A percentile compares a stretch with the other conserved stretches of the same genome.
Conservation (phyloP, 1,140 invertebrate species). For the Drosophila novamexicana region DNA sequence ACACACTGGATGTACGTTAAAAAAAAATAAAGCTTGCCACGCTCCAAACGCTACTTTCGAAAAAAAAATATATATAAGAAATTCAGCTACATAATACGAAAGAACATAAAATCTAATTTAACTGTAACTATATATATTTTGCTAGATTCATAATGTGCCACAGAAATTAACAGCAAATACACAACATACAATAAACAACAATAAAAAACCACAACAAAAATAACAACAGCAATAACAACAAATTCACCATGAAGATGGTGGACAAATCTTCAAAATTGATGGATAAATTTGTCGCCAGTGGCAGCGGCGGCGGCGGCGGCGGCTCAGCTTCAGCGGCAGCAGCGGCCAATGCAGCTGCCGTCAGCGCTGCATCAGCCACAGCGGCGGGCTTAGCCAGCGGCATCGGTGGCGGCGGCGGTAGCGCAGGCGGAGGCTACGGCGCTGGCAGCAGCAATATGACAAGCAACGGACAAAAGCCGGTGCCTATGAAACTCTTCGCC, state of each 20-base stretch:
- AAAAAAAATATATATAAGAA: neutral
- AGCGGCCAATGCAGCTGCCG: slow-evolving; percentile 37
- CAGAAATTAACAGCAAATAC: slow-evolving; percentile 46
- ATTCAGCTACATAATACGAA: slow-evolving; percentile 25
- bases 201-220: slow-evolving; percentile 14
- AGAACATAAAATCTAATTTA: slow-evolving; percentile 23
- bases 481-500: slow-evolving; percentile 98
- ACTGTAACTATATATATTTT: slow-evolving; percentile 11
- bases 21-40: slow-evolving; percentile 21
- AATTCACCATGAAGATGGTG: slow-evolving; percentile 79
- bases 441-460: slow-evolving; percentile 35
- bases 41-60: slow-evolving; percentile 27
- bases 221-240: slow-evolving; percentile 34
- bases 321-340: slow-evolving; percentile 35
- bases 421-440: slow-evolving; percentile 3
- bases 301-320: slow-evolving; percentile 45
- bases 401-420: slow-evolving; percentile 8
- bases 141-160: slow-evolving; percentile 53
- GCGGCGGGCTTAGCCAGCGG: slow-evolving; percentile 26
- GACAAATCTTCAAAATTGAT: slow-evolving; percentile 83
- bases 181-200: slow-evolving; percentile 26
- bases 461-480: slow-evolving; percentile 88
- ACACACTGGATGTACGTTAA: neutral
- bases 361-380: slow-evolving; percentile 26
- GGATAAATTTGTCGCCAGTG: slow-evolving; percentile 76